These are phyloP conservation scores for Brachystomella parvula DNA, from an alignment of 1,140 invertebrate species.

Conservation along the genomic window DNA sequence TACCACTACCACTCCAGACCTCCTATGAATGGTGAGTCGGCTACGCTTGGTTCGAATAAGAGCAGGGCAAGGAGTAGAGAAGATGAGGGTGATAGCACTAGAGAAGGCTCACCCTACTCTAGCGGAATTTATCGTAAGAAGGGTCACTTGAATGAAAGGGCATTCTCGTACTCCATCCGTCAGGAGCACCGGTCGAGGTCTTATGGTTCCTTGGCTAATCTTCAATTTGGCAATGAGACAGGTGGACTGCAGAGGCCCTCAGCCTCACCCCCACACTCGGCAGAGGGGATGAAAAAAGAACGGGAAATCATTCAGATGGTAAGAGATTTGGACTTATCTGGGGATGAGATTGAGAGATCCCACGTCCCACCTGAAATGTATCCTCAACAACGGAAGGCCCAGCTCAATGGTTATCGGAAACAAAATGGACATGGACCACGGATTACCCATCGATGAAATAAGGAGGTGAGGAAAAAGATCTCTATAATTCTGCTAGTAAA, in stretches of 20 bases:
- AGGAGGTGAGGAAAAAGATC: background rate
- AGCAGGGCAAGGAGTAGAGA: constrained; percentile 37
- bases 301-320: constrained; percentile 85
- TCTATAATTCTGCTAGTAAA: background rate
- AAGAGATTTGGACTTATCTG: constrained; percentile 71
- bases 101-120: constrained; percentile 64
- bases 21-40: constrained; percentile 35
- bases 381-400: constrained; percentile 22
- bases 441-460: constrained; percentile 36
- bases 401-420: constrained; percentile 25
- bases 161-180: constrained; percentile 86
- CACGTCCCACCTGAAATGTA: constrained; percentile 36
- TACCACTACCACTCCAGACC: constrained; percentile 34
- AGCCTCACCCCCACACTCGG: constrained; percentile 39
- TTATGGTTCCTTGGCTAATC: constrained; percentile 77
- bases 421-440: constrained; percentile 36
- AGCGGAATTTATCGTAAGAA: constrained; percentile 81
- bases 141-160: constrained; percentile 83
- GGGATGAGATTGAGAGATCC: constrained; percentile 59
- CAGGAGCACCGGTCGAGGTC: constrained; percentile 84
- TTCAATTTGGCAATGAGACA: constrained; percentile 60
- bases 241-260: constrained; percentile 25
- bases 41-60: constrained; percentile 37
- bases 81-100: constrained; percentile 13
- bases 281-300: constrained; percentile 73